Base-by-base conservation (phyloP, 1,140 invertebrate genomes). In the Lepidotrigona ventralis region DNA sequence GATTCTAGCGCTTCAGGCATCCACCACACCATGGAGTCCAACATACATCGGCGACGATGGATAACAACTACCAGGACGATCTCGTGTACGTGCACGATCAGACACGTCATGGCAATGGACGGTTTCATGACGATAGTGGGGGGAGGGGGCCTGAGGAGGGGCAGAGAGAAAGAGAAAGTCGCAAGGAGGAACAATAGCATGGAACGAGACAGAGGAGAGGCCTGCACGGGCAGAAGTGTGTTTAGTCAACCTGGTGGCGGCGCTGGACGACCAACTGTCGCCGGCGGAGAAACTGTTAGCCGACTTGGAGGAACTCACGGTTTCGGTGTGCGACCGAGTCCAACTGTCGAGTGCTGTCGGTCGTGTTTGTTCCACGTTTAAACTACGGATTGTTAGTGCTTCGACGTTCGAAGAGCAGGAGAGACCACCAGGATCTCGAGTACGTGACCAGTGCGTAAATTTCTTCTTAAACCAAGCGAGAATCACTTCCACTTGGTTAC, bases 221-320 rank as follows among this genome's bases (percentile, higher is more conserved):
- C 79, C 73, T 77, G 84, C 53, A 79, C 71, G 75, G 56, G 46
- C 39, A 46, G 58, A 71, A 84, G 66, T 56, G 86, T 86, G 90
- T 89, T 92, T 91, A 91, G 91, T 92, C 89, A 93, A 93, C 91
- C 92, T 92, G 92, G 90, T 87, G 88, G 88, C 90, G 88, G 88
- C 90, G 91, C 85, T 86, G 89, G 82, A 86, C 78, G 79, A 84
- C 80, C 81, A 84, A 85, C 83, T 85, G 87, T 87, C 75, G 85
- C 54, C 79, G 74, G 68, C 60, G 77, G 58, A 84, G 84, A 71
- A 70, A 60, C 63, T 81, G 63, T 33, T 75, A 73, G 63, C 63
- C 64, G 80, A 84, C 77, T 64, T 70, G n/a, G 73, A 86, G 73
- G 51, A 74, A 86, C 70, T 64, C 63, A 66, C 69, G 66, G 54